phyloP scores from a whole-genome alignment of 2,888 invertebrate genomes.

The Metallyticus violacea region DNA sequence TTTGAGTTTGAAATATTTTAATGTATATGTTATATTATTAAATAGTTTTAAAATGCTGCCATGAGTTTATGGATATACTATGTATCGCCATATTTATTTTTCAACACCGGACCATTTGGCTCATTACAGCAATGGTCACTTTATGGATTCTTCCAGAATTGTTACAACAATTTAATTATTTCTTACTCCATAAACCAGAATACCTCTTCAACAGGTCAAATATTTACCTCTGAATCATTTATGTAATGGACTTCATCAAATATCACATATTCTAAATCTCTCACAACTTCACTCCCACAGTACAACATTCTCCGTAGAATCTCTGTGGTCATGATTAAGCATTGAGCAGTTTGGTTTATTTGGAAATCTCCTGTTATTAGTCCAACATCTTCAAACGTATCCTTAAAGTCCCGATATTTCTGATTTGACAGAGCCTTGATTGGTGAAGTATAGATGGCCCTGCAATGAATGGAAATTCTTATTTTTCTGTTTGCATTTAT shows the following conservation, averaged over 20 bases:
- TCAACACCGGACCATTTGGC: too few species aligned
- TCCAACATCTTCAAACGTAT: slow-evolving; percentile 88
- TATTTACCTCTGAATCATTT: slow-evolving; percentile 82
- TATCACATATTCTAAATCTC: slow-evolving; percentile 97
- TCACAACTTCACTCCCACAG: slow-evolving; percentile 90
- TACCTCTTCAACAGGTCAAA: neutral
- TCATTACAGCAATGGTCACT: too few species aligned
- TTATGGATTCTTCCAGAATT: too few species aligned
- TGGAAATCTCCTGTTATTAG: slow-evolving; percentile 94
- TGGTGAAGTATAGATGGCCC: slow-evolving; percentile 95
- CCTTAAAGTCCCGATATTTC: slow-evolving; percentile 96
- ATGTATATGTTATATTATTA: too few species aligned
- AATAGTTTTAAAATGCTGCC: too few species aligned
- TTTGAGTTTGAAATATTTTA: too few species aligned
- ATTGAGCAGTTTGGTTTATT: slow-evolving; percentile 88
- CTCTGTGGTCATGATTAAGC: slow-evolving; percentile 99
- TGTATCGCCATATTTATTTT: too few species aligned
- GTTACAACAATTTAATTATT: too few species aligned
- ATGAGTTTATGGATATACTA: too few species aligned
- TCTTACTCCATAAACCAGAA: too few species aligned
- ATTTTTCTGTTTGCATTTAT: too few species aligned
- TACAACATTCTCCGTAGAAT: slow-evolving; percentile 93
- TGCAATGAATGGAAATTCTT: slow-evolving; percentile 39
- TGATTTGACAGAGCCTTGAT: slow-evolving; percentile 99
- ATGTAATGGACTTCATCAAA: slow-evolving; percentile 99